These are phyloP conservation scores for Cyphomyrus plagiostoma DNA, from an alignment of 2,113 vertebrate species.

Conservation along the genomic window DNA sequence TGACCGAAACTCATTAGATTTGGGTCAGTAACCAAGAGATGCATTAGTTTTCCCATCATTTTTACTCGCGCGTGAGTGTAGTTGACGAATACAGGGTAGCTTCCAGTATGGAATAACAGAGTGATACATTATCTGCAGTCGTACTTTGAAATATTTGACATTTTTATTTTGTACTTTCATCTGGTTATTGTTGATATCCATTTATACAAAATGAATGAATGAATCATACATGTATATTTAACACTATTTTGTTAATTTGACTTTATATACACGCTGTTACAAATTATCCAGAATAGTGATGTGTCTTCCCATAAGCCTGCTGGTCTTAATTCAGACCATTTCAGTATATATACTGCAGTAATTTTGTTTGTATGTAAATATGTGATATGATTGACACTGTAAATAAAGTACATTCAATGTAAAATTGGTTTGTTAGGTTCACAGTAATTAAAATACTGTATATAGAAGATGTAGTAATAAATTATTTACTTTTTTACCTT, in stretches of 20 bases:
- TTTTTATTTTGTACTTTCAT: neutral
- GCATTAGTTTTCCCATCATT: neutral
- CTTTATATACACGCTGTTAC: neutral
- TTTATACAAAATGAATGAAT: neutral
- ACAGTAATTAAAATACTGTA: conserved; percentile 15
- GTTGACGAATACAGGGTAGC: neutral
- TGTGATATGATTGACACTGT: conserved; percentile 13
- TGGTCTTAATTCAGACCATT: neutral
- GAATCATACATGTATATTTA: neutral
- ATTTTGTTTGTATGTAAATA: conserved; percentile 16
- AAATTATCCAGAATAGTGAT: neutral
- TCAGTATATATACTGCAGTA: neutral
- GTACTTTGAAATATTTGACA: neutral
- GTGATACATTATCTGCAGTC: neutral
- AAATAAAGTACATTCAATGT: conserved; percentile 17
- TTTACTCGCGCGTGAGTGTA: neutral
- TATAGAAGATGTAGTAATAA: conserved; percentile 11
- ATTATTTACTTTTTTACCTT: conserved; percentile 1
- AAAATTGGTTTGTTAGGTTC: conserved; percentile 7
- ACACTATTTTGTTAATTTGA: neutral
- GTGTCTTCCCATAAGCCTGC: neutral
- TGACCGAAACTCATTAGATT: neutral
- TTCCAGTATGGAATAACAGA: neutral
- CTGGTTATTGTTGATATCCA: neutral
- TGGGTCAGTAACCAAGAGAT: neutral